phyloP scores from a whole-genome alignment of 1,140 invertebrate species.

The Hypothenemus hampei region DNA sequence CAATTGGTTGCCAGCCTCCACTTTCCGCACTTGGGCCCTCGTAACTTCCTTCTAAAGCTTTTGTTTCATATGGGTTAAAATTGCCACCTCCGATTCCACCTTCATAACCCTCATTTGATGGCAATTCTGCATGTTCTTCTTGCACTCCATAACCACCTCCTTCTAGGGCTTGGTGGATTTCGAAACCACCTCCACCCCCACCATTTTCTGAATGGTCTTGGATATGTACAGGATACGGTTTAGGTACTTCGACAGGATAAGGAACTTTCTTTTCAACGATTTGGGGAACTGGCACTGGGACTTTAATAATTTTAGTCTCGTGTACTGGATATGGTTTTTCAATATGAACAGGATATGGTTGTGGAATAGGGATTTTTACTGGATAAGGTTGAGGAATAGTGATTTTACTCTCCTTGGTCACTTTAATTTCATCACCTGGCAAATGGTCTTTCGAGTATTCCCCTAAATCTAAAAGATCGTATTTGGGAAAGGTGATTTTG shows the following conservation, averaged over 20 bases:
- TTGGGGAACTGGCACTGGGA: constrained; percentile 37
- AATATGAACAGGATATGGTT: constrained; percentile 40
- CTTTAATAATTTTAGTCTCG: constrained; percentile 34
- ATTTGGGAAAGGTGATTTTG: constrained; percentile 34
- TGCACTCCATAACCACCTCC: constrained; percentile 15
- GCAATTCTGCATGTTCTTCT: constrained; percentile 13
- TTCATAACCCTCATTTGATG: constrained; percentile 15
- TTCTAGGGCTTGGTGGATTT: constrained; percentile 21
- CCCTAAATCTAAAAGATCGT: constrained; percentile 35
- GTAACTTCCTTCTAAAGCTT: constrained; percentile 13
- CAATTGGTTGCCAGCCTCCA: constrained; percentile 18
- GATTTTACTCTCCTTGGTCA: constrained; percentile 31
- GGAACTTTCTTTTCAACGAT: constrained; percentile 36
- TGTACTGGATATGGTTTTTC: constrained; percentile 36
- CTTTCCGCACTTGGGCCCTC: not conserved
- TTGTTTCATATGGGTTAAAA: constrained; percentile 11
- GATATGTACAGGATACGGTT: constrained; percentile 39
- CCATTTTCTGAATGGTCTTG: constrained; percentile 10
- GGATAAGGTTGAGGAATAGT: constrained; percentile 40
- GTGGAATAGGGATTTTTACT: constrained; percentile 38
- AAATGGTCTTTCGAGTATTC: constrained; percentile 33
- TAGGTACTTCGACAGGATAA: constrained; percentile 40
- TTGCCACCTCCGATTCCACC: constrained; percentile 8
- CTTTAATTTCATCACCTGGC: constrained; percentile 35
- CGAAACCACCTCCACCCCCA: constrained; percentile 17